Evolutionary conservation across 2,113 vertebrate genomes (phyloP), one percentile per base, ranked within the genome.

Genomic region (Ariopsis seemanni): DNA sequence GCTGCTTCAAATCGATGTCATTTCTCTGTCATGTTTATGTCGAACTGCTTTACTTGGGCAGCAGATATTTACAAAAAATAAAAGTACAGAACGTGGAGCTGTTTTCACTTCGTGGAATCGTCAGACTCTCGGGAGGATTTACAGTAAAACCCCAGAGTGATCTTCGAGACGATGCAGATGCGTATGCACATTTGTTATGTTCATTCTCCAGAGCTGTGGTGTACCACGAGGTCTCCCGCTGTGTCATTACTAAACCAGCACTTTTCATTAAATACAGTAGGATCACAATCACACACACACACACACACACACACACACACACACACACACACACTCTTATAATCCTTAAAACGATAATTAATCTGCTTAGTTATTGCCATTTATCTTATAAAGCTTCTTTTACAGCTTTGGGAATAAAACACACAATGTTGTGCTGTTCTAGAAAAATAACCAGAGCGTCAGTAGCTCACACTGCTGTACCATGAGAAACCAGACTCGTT

Each of bases 231-330:
- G 50, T 85, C 65, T 25, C 84, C 82, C 34, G 57, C 89, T 71
- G 84, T 62, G 89, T 79, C 85, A 52, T 65, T 88, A 30, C 65
- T 81, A 22, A 55, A 86, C 15, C 48, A 83, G 82, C 25, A 11
- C 53, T 17, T 80, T 85, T 75, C 52, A 77, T 58, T 85, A 82
- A 27, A 42, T 42, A 42, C 42, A 42, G 42, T 42, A 42, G 42
- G 42, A 42, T 42, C 42, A 42, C 42, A 42, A 42, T 42, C 42
- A 42, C 42, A 42, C 34, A 30, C 30, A 30, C 30, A 52, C 72
- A 75, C 57, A 82, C 69, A 82, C 65, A 81, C 48, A 55, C 57
- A 30, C 42, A 18, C 9, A 30, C 30, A 30, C 30, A 52, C 72
- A 75, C 57, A 82, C 69, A 82, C 65, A 81, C 48, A 55, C 57